Conservation (phyloP, 2,888 invertebrate genomes). For the Lathronympha strigana region DNA sequence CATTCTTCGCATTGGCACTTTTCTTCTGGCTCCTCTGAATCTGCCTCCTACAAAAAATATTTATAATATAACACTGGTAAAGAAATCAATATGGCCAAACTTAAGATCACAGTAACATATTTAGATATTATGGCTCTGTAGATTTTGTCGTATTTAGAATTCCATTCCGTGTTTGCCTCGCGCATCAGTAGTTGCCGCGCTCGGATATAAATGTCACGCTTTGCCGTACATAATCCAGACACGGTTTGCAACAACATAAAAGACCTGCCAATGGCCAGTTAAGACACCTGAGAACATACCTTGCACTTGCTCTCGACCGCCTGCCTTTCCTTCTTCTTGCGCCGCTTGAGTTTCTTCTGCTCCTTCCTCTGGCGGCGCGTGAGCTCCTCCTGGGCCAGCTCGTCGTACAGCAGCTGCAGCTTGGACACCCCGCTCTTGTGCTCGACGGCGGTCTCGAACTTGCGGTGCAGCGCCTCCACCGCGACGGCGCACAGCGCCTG, state of each 20-base stretch:
- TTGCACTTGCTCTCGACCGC: constrained; percentile 76
- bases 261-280: too few relatives aligned
- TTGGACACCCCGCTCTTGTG: constrained; percentile 94
- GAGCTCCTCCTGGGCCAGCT: constrained; percentile 93
- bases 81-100: background rate
- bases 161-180: too few relatives aligned
- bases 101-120: background rate
- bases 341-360: constrained; percentile 91
- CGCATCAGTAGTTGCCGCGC: too few relatives aligned
- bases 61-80: background rate
- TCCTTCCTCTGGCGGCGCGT: constrained; percentile 93
- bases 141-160: too few relatives aligned
- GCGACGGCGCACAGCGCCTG: constrained; percentile 95
- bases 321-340: constrained; percentile 88
- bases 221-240: too few relatives aligned
- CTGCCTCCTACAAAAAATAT: constrained; percentile 67
- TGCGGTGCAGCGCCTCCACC: constrained; percentile 93
- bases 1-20: constrained; percentile 81
- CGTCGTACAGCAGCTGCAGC: constrained; percentile 93
- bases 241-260: too few relatives aligned
- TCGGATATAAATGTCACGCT: too few relatives aligned
- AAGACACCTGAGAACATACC: constrained; percentile 50
- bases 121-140: too few relatives aligned
- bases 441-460: constrained; percentile 96
- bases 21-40: constrained; percentile 79